Percentiles rank a stretch among this genome's conserved stretches.
Conservation (phyloP, 2,113 vertebrate species). For the Acanthisitta chloris region DNA sequence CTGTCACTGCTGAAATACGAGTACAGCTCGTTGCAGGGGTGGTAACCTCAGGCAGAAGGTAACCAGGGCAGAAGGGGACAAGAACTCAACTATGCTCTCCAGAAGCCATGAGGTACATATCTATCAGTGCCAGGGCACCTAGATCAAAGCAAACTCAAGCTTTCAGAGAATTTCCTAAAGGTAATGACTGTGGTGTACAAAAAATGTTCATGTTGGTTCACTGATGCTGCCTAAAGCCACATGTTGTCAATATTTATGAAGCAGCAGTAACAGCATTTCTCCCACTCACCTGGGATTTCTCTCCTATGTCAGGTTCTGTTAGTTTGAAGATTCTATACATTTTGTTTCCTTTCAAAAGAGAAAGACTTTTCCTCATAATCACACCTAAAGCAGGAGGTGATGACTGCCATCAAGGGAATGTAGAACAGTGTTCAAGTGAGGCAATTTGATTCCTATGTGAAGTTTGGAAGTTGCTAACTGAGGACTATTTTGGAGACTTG, state of each 20-base stretch:
- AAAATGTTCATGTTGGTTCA: background rate
- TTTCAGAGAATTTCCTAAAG: background rate
- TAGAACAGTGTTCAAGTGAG: background rate
- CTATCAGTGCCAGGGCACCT: background rate
- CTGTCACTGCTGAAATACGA: rapidly evolving
- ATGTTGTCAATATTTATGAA: background rate
- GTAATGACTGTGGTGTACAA: background rate
- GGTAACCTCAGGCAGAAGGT: background rate
- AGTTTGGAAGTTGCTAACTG: background rate
- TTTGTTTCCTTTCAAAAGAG: background rate
- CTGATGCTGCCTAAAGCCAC: background rate
- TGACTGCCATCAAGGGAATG: background rate
- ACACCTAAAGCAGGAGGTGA: background rate
- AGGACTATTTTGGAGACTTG: background rate
- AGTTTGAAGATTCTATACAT: background rate
- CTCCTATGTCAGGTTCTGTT: background rate
- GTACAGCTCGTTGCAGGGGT: background rate
- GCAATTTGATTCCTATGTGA: background rate
- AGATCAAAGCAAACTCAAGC: background rate
- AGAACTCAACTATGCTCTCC: background rate
- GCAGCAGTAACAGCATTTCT: background rate
- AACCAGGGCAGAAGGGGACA: background rate
- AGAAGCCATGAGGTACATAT: background rate
- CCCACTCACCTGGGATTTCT: background rate
- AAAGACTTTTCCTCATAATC: background rate